Conservation (phyloP, 2,888 invertebrate species). For the Ptilodon capucinus region DNA sequence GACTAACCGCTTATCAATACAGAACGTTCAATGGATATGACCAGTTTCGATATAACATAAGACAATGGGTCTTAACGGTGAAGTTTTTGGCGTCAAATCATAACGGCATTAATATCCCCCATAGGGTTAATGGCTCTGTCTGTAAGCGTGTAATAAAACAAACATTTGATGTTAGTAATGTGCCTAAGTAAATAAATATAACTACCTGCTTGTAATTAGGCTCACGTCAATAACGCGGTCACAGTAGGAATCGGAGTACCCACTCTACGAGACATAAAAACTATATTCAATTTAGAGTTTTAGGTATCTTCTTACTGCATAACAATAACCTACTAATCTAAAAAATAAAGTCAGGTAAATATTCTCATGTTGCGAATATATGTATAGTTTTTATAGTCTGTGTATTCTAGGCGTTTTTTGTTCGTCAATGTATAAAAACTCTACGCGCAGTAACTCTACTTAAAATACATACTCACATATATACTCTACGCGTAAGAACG, state of each 20-base stretch:
- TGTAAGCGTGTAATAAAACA: conserved; percentile 30
- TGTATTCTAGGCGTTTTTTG: no score
- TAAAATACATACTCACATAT: no score
- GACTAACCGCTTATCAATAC: not conserved
- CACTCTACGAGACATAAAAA: not conserved
- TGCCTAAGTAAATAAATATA: not conserved
- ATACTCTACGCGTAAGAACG: no score
- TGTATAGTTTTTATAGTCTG: no score
- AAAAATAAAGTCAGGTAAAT: not conserved
- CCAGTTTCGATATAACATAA: conserved; percentile 4
- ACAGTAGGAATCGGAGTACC: not conserved
- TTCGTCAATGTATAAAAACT: no score
- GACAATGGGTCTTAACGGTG: conserved; percentile 2
- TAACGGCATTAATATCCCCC: conserved; percentile 49
- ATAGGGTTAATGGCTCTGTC: conserved; percentile 44
- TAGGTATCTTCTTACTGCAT: not conserved
- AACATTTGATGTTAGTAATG: conserved; percentile 20
- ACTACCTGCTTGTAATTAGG: not conserved
- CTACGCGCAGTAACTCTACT: no score
- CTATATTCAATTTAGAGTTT: not conserved
- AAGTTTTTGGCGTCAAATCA: conserved; percentile 40
- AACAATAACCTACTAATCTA: not conserved
- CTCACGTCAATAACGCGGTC: not conserved
- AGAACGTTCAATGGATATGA: conserved; percentile 20
- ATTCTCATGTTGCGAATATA: no score